Base-by-base conservation (phyloP, 53 echinoderm and acorn worm species). In the Temnopleurus reevesii region DNA sequence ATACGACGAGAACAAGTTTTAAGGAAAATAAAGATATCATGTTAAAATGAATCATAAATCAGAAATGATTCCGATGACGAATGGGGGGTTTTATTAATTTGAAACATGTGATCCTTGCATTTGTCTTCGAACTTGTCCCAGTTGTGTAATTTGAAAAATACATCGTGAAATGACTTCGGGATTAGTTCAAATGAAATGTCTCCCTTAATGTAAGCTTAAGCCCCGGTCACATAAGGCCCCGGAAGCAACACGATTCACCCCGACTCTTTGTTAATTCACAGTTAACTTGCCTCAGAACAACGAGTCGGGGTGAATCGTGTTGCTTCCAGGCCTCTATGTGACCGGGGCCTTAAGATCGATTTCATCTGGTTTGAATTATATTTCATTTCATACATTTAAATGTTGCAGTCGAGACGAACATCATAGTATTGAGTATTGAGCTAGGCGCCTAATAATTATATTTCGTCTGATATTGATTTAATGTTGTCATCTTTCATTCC, bases 281-380 rank as follows among this genome's bases (percentile, higher is more conserved):
- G n/a, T n/a, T n/a, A n/a, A n/a, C n/a, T n/a, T n/a, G n/a, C n/a
- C n/a, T n/a, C n/a, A n/a, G n/a, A n/a, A n/a, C n/a, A n/a, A n/a
- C n/a, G n/a, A n/a, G n/a, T n/a, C n/a, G n/a, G n/a, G n/a, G n/a
- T n/a, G n/a, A n/a, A n/a, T n/a, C n/a, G n/a, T n/a, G n/a, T n/a
- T n/a, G n/a, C n/a, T n/a, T n/a, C n/a, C n/a, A n/a, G n/a, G n/a
- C n/a, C n/a, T n/a, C n/a, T n/a, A n/a, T n/a, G n/a, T n/a, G n/a
- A n/a, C n/a, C 34, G 63, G 34, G 18, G 33, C 18, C 17, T 31
- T 6, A 21, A 41, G 36, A 21, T 38, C 43, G 19, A 38, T 41
- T 36, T 43, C 71, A 71, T 71, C 71, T 71, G 71, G 36, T 71
- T 71, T 71, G 71, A 71, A 71, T 71, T 71, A 71, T 41, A 71